These are phyloP conservation scores for Scaptodrosophila latifasciaeformis DNA, from an alignment of 2,888 invertebrate genomes.

Conservation along the genomic window DNA sequence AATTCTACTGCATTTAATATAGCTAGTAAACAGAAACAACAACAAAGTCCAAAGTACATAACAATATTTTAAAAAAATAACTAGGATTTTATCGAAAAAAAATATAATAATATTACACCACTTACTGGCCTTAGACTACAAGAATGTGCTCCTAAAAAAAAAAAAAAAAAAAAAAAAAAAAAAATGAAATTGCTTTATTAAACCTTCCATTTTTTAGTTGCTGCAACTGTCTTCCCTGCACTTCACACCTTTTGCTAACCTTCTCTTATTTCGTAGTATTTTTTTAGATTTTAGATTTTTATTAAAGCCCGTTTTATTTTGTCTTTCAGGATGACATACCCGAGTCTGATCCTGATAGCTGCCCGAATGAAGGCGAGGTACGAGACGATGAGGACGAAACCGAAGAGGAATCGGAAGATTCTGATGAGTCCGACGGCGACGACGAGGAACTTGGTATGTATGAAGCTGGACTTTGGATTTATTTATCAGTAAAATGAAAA, in stretches of 20 bases:
- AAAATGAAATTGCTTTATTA: slow-evolving; percentile 29
- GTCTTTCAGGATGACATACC: slow-evolving; percentile 73
- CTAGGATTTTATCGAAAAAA: not conserved
- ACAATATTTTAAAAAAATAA: too few species aligned
- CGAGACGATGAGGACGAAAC: slow-evolving; percentile 73
- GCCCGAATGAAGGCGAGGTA: slow-evolving; percentile 72
- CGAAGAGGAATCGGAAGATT: slow-evolving; percentile 74
- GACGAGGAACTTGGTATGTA: slow-evolving; percentile 74
- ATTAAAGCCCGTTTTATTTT: not conserved
- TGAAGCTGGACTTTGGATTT: too few species aligned
- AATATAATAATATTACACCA: slow-evolving; percentile 36
- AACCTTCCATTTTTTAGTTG: slow-evolving; percentile 22
- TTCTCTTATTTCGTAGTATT: not conserved
- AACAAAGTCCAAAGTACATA: too few species aligned
- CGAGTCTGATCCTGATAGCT: slow-evolving; percentile 75
- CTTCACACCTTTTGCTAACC: slow-evolving; percentile 15
- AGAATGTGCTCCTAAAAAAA: slow-evolving; percentile 56
- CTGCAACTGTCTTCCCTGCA: slow-evolving; percentile 3
- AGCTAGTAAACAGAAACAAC: too few species aligned
- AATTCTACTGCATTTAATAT: too few species aligned
- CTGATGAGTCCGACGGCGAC: slow-evolving; percentile 75
- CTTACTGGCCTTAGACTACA: slow-evolving; percentile 73
- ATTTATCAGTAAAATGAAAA: too few species aligned
- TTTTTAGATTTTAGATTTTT: not conserved
- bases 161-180: too few species aligned